Evolutionary conservation across 2,797 vertebrate genomes (phyloP), one percentile per base, ranked within the genome.

Genomic region (Chanos chanos): DNA sequence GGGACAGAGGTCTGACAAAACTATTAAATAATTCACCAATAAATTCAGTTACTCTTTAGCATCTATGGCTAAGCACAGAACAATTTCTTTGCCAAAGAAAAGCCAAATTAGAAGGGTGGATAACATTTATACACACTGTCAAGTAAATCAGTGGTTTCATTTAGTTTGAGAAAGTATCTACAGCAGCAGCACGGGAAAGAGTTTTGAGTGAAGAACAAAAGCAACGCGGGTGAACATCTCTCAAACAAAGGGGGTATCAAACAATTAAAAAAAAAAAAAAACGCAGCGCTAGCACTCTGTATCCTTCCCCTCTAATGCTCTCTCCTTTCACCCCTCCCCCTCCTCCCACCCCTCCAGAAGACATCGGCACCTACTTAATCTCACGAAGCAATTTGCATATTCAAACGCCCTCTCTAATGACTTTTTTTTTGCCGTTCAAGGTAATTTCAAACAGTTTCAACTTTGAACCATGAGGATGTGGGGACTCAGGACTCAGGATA

Each of bases 371-470:
- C 34, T 56, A 61, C 47, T 43, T 48, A 62, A 56, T 61, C 31
- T 55, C 30, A 47, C 19, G 12, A 21, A n/a, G 19, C n/a, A 25
- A 61, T 65, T 61, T 61, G 62, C 62, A 70, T 65, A 66, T 66
- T 61, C 48, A 64, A 37, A 61, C 36, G 31, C 2, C 5, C 44
- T 49, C 45, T 49, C 70, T 85, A 74, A 84, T 85, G 78, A 85
- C 76, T 87, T 85, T 83, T 70, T 83, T 76, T 40, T n/a, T n/a
- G n/a, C 64, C 56, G 71, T 51, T 64, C 68, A 78, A 84, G 81
- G 75, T 85, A 73, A 83, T 83, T 85, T 84, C 77, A 73, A 72
- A 75, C 70, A 21, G 27, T 41, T 44, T 66, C 56, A 55, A 83
- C 75, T 77, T 60, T 4, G 52, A 79, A 74, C 66, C 61, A 41